Evolutionary conservation across 2,797 vertebrate genomes (phyloP).

Genomic region (Streptopelia turtur): DNA sequence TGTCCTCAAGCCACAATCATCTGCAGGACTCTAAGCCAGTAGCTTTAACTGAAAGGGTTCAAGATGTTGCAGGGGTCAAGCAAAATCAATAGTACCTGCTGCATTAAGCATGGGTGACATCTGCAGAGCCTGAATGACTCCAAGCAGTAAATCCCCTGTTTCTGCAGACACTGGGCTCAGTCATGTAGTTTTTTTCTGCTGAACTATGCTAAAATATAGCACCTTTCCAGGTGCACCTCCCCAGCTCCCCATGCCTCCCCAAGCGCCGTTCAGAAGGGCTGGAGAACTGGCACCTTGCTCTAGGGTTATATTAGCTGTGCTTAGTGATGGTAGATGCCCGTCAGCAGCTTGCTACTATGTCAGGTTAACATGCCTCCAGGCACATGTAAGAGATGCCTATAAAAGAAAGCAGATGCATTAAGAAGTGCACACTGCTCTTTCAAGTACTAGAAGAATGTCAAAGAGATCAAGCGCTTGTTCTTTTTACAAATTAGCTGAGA

Average conservation of each 20-base stretch:
- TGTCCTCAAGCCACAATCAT: fast-evolving
- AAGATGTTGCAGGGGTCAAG: not conserved
- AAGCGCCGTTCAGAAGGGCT: not conserved
- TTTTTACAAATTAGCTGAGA: constrained; percentile 38
- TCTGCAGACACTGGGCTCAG: not conserved
- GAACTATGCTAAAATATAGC: not conserved
- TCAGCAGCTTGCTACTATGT: not conserved
- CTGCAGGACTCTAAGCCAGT: not conserved
- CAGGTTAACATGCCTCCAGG: not conserved
- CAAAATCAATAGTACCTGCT: not conserved
- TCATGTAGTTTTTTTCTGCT: not conserved
- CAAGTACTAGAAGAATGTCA: constrained; percentile 50
- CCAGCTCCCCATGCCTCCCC: no score
- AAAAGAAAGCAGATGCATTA: constrained; percentile 32
- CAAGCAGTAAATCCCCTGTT: not conserved
- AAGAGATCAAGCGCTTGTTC: constrained; percentile 19
- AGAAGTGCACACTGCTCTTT: not conserved
- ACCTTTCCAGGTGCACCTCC: not conserved
- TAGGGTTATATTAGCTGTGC: not conserved
- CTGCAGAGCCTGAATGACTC: not conserved
- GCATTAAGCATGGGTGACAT: not conserved
- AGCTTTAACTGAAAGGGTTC: not conserved
- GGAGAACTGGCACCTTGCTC: not conserved
- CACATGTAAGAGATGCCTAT: not conserved
- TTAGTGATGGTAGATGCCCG: not conserved